Evolutionary conservation across 1,140 invertebrate species (phyloP).

Genomic region (Propsilocerus akamusi): DNA sequence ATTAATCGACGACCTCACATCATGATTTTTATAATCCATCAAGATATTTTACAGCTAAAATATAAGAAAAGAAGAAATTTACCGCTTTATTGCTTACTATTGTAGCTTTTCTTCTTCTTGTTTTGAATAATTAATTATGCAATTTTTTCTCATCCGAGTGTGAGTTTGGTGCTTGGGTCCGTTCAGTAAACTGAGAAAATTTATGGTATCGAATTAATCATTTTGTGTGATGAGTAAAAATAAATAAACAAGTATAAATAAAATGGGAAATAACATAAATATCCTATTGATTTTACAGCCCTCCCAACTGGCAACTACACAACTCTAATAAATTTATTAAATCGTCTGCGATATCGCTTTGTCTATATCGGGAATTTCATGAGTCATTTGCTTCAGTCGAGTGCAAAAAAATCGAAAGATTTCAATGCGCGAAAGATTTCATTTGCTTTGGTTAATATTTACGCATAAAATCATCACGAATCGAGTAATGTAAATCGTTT

Average conservation of each 20-base stretch:
- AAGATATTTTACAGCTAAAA: neutral
- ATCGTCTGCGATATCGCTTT: no score
- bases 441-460: no score
- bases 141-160: neutral
- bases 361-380: no score
- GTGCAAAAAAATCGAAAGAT: no score
- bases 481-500: no score
- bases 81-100: neutral
- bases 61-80: neutral
- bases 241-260: slow-evolving; percentile 1
- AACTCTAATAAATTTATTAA: no score
- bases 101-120: neutral
- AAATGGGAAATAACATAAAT: no score
- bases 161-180: neutral
- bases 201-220: neutral
- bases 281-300: neutral
- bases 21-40: neutral
- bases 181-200: no score
- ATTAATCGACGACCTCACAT: neutral
- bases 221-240: neutral
- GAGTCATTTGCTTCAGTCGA: no score
- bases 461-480: no score
- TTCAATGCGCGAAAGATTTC: no score
- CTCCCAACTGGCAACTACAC: no score
- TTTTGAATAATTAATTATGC: slow-evolving; percentile 4